Percentiles rank a stretch among this genome's conserved stretches.
phyloP scores from a whole-genome alignment of 2,113 vertebrate species.

The Miniopterus natalensis region DNA sequence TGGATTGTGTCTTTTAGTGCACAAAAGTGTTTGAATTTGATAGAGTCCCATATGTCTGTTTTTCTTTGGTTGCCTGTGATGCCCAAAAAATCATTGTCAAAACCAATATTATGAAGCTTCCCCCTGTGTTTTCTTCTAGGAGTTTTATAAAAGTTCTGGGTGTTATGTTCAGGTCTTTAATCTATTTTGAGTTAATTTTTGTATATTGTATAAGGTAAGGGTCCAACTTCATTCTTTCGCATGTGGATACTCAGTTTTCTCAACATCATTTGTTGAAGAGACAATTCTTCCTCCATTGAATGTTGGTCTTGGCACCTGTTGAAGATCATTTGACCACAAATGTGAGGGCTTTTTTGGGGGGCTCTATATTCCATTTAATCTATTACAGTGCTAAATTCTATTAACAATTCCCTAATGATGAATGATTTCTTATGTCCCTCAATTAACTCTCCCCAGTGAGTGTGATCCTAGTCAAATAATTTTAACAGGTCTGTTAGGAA shows the following conservation, averaged over 20 bases:
- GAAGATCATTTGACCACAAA: not conserved
- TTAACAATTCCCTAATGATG: not conserved
- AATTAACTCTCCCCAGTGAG: not conserved
- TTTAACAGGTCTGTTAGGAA: slow-evolving; percentile 7
- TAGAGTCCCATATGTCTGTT: not conserved
- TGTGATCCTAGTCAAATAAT: not conserved
- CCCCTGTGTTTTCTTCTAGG: not conserved
- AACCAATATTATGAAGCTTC: not conserved
- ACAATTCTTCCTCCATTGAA: not conserved
- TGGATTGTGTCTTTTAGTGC: not conserved
- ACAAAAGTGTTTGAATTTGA: not conserved
- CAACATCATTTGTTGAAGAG: not conserved
- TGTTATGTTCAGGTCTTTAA: not conserved
- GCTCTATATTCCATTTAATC: not conserved
- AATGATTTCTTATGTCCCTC: not conserved
- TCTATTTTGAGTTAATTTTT: slow-evolving; percentile 16
- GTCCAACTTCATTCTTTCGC: not conserved
- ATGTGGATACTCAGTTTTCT: not conserved
- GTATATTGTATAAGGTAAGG: not conserved
- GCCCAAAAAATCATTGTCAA: not conserved
- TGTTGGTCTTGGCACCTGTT: not conserved
- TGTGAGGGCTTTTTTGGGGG: not conserved
- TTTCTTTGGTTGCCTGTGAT: not conserved
- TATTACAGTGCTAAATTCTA: not conserved
- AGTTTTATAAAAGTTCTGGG: not conserved